Percentiles rank a stretch among this genome's conserved stretches.
Evolutionary conservation across 1,140 invertebrate genomes (phyloP).

Genomic region (Tetramorium simillimum): DNA sequence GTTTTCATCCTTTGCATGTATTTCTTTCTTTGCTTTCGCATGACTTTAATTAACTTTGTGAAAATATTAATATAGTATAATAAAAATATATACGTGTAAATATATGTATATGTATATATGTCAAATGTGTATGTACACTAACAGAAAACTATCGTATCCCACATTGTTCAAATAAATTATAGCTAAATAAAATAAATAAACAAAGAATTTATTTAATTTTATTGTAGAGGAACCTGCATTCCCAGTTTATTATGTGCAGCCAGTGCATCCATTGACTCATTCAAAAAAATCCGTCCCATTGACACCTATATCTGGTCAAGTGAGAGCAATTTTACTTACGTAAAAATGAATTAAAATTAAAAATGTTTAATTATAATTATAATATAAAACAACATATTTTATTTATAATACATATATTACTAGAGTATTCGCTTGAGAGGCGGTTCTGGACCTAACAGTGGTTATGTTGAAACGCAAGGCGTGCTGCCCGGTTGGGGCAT

Average conservation of each 20-base stretch:
- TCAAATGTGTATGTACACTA: background rate
- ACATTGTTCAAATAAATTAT: background rate
- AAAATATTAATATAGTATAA: background rate
- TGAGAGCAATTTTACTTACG: slow-evolving; percentile 61
- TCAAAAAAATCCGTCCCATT: slow-evolving; percentile 39
- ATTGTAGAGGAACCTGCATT: slow-evolving; percentile 81
- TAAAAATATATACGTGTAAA: background rate
- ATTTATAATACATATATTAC: slow-evolving; percentile 16
- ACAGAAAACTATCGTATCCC: no score
- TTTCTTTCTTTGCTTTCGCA: background rate
- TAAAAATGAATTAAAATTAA: background rate
- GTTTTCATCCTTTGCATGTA: background rate
- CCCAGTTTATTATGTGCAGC: slow-evolving; percentile 77
- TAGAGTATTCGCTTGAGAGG: slow-evolving; percentile 85
- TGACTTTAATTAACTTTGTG: slow-evolving; percentile 9
- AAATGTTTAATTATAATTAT: slow-evolving; percentile 18
- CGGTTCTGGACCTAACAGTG: slow-evolving; percentile 84
- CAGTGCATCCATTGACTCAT: slow-evolving; percentile 75
- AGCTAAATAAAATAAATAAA: background rate
- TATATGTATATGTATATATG: background rate
- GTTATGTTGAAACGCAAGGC: slow-evolving; percentile 86
- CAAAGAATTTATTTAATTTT: slow-evolving; percentile 35
- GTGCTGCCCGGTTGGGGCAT: slow-evolving; percentile 85
- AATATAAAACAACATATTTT: slow-evolving; percentile 1
- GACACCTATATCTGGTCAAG: slow-evolving; percentile 81